Conservation (phyloP, 1,140 invertebrate genomes). For the Phenacoccus solenopsis region DNA sequence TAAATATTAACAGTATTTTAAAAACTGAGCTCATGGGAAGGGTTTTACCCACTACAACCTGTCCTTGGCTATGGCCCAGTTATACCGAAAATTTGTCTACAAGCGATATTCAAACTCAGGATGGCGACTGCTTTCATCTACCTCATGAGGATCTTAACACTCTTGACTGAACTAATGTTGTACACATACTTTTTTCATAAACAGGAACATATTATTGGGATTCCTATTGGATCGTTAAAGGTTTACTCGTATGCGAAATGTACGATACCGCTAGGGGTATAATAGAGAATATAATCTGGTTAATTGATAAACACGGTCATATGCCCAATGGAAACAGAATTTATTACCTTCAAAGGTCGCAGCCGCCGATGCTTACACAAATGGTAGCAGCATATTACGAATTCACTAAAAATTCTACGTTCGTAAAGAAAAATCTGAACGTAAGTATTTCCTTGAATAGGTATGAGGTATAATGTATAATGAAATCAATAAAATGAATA, state of each 20-base stretch:
- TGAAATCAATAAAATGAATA: neutral
- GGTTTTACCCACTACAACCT: too few relatives aligned
- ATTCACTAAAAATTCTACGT: constrained; percentile 49
- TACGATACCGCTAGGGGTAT: constrained; percentile 55
- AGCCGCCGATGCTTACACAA: constrained; percentile 62
- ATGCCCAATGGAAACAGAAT: constrained; percentile 64
- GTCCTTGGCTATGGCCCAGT: too few relatives aligned
- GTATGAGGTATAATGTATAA: too few relatives aligned
- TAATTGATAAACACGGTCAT: constrained; percentile 52
- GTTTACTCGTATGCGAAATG: constrained; percentile 63
- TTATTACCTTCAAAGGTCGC: constrained; percentile 62
- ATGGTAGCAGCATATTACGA: constrained; percentile 61
- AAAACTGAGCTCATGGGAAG: too few relatives aligned
- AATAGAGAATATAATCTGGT: constrained; percentile 55
- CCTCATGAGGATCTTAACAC: too few relatives aligned
- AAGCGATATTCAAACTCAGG: too few relatives aligned
- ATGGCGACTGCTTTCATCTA: too few relatives aligned
- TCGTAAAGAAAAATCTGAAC: constrained; percentile 43
- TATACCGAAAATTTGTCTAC: too few relatives aligned
- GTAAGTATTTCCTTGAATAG: constrained; percentile 20
- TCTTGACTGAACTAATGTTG: too few relatives aligned
- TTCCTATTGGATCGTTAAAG: constrained; percentile 72
- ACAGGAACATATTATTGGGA: constrained; percentile 68
- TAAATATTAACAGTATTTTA: too few relatives aligned
- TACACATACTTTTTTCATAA: too few relatives aligned